Conservation (phyloP, 2,113 vertebrate genomes). For the Porphyrio hochstetteri region DNA sequence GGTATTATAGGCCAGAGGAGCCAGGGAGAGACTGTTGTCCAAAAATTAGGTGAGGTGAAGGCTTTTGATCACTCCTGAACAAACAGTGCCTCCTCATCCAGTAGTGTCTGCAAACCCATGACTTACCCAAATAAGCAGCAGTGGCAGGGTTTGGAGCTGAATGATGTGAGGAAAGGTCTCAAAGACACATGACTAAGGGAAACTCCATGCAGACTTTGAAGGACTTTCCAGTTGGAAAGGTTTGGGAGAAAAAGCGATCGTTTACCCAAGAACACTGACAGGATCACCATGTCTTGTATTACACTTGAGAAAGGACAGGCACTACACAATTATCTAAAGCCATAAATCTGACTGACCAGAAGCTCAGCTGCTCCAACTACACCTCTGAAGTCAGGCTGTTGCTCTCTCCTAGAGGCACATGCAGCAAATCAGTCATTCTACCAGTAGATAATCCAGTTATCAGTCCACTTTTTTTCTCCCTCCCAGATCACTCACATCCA, state of each 20-base stretch:
- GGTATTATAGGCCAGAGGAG: neutral
- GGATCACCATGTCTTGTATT: neutral
- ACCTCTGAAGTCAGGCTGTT: neutral
- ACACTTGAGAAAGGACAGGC: neutral
- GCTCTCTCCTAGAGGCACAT: neutral
- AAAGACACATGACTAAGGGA: neutral
- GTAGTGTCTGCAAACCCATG: neutral
- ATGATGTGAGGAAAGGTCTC: neutral
- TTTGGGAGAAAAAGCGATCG: neutral
- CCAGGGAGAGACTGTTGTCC: neutral
- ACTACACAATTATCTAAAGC: neutral
- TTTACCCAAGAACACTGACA: neutral
- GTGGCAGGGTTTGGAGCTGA: neutral
- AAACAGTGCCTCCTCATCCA: neutral
- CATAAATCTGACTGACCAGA: neutral
- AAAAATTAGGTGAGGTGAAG: neutral
- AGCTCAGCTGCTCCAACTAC: neutral
- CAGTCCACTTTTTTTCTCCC: neutral
- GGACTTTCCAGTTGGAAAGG: neutral
- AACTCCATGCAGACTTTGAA: neutral
- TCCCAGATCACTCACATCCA: neutral
- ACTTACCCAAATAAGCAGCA: neutral
- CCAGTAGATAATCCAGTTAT: neutral
- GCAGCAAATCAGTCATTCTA: slow-evolving; percentile 5
- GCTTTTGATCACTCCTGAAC: neutral